Conservation (phyloP, 2,888 invertebrate species). For the Heteromyza rotundicornis region DNA sequence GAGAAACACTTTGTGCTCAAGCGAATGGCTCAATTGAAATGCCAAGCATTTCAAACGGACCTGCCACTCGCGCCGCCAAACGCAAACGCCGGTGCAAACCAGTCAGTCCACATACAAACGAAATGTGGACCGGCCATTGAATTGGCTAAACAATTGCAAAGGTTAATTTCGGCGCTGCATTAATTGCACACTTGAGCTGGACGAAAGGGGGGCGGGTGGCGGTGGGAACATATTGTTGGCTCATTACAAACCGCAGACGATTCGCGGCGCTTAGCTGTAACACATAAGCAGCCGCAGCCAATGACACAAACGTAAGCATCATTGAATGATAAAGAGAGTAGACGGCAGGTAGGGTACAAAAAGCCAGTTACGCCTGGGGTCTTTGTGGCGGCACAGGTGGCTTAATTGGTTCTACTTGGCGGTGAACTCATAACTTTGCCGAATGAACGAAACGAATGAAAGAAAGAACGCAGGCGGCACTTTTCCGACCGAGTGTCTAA, state of each 20-base stretch:
- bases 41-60: conserved; percentile 29
- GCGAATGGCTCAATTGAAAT: conserved; percentile 53
- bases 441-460: not conserved
- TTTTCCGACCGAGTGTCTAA: too few species aligned
- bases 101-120: too few species aligned
- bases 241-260: not conserved
- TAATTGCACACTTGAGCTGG: not conserved
- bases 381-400: not conserved
- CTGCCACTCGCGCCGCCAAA: not conserved
- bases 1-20: not conserved
- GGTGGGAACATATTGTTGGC: too few species aligned
- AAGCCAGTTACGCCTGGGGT: too few species aligned
- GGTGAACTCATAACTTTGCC: not conserved
- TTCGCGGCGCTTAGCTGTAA: too few species aligned
- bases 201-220: too few species aligned
- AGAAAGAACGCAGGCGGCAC: not conserved
- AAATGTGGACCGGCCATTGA: too few species aligned
- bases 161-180: not conserved
- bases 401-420: not conserved
- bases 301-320: not conserved
- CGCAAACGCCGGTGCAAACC: too few species aligned
- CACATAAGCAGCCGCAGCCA: not conserved
- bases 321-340: too few species aligned
- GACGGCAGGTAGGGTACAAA: too few species aligned
- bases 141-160: not conserved